Evolutionary conservation across 2,797 vertebrate species (phyloP).

Genomic region (Benthosema pterotum): DNA sequence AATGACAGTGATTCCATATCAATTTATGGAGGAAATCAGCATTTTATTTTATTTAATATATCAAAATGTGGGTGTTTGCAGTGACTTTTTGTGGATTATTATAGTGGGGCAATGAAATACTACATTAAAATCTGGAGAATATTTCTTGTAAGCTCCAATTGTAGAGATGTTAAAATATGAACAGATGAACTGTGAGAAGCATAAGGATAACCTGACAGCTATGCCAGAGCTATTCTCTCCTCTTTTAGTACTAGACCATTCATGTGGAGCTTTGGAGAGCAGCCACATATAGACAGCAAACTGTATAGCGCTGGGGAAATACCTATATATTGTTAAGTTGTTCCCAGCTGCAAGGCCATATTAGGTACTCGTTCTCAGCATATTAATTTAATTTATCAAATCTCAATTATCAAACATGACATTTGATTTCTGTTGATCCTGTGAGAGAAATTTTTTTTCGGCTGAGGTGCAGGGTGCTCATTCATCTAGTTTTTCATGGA

Average conservation of each 20-base stretch:
- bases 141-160: slow-evolving; percentile 42
- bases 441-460: neutral
- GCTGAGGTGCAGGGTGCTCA: too few relatives aligned
- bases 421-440: neutral
- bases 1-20: neutral
- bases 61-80: too few relatives aligned
- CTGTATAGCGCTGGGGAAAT: neutral
- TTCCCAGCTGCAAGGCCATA: slow-evolving; percentile 4
- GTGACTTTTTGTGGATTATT: slow-evolving; percentile 14
- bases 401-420: neutral
- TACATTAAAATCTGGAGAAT: slow-evolving; percentile 43
- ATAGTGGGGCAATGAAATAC: slow-evolving; percentile 41
- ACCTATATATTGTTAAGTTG: slow-evolving; percentile 1
- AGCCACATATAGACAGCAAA: slow-evolving; percentile 16
- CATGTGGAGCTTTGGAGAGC: slow-evolving; percentile 22
- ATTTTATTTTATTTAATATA: too few relatives aligned
- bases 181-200: slow-evolving; percentile 35
- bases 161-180: slow-evolving; percentile 50
- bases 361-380: neutral
- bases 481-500: neutral
- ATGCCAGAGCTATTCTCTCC: slow-evolving; percentile 22
- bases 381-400: too few relatives aligned
- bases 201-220: neutral
- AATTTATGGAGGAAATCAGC: too few relatives aligned
- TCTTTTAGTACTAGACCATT: slow-evolving; percentile 25